Evolutionary conservation across 2,888 invertebrate genomes (phyloP).

Genomic region (Sinhomidia bicolor): DNA sequence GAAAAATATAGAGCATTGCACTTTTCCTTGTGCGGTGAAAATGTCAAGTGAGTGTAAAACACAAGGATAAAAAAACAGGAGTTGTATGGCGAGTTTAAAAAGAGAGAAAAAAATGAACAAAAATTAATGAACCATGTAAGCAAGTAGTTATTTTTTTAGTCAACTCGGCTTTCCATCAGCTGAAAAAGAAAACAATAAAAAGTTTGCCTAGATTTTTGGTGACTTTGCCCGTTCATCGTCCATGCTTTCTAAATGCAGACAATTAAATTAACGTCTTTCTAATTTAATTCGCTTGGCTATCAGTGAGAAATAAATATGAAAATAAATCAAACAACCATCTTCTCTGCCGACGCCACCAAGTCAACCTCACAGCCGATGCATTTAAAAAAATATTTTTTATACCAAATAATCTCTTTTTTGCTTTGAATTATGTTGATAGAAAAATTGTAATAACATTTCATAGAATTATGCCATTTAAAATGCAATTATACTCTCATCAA

Average conservation of each 20-base stretch:
- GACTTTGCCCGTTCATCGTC: no score
- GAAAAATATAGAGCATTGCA: slow-evolving; percentile 6
- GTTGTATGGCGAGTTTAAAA: background rate
- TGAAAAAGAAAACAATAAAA: no score
- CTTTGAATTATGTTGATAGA: no score
- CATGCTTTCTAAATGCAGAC: background rate
- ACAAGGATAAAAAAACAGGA: background rate
- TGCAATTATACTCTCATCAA: background rate
- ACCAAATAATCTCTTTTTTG: no score
- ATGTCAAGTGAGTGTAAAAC: background rate
- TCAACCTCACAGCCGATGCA: no score
- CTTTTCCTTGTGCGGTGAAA: background rate
- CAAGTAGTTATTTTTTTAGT: background rate
- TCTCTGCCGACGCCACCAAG: no score
- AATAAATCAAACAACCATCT: background rate
- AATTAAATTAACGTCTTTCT: background rate
- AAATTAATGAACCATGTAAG: slow-evolving; percentile 10
- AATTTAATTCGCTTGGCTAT: background rate
- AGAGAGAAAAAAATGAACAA: background rate
- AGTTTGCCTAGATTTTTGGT: no score
- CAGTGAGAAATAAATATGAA: background rate
- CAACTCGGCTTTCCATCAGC: no score
- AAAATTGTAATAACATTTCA: no score
- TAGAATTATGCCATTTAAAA: no score
- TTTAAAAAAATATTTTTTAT: no score